Conservation (phyloP, 2,113 vertebrate genomes). For the Cyanistes caeruleus region DNA sequence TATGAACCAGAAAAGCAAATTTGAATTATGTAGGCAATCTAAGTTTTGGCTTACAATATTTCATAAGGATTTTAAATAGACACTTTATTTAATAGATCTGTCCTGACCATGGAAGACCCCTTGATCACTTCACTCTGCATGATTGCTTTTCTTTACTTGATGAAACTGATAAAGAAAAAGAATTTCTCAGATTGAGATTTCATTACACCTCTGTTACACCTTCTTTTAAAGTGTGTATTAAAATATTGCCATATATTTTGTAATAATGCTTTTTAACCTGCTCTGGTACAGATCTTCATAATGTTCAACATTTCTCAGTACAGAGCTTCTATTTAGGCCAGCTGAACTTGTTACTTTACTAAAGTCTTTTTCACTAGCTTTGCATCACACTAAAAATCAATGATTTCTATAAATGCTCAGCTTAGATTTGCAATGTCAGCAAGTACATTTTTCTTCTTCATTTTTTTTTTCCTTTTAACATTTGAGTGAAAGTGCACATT, state of each 20-base stretch:
- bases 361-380: background rate
- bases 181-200: background rate
- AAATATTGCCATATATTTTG: background rate
- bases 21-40: background rate
- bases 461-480: background rate
- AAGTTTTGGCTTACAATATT: background rate
- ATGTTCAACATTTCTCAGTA: background rate
- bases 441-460: background rate
- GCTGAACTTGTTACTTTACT: background rate
- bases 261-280: background rate
- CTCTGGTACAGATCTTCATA: background rate
- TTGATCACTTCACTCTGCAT: background rate
- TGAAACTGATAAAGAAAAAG: background rate
- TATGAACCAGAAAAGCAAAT: background rate
- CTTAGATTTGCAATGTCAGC: background rate
- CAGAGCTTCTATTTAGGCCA: accelerated
- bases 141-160: background rate
- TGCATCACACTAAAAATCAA: background rate
- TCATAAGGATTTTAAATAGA: background rate
- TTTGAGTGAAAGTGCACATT: background rate
- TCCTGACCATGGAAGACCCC: background rate
- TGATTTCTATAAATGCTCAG: slow-evolving; percentile 1
- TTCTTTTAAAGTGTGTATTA: background rate
- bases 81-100: background rate
- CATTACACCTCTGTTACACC: background rate